phyloP scores from a whole-genome alignment of 2,888 invertebrate genomes.

The Epinotia bilunana region DNA sequence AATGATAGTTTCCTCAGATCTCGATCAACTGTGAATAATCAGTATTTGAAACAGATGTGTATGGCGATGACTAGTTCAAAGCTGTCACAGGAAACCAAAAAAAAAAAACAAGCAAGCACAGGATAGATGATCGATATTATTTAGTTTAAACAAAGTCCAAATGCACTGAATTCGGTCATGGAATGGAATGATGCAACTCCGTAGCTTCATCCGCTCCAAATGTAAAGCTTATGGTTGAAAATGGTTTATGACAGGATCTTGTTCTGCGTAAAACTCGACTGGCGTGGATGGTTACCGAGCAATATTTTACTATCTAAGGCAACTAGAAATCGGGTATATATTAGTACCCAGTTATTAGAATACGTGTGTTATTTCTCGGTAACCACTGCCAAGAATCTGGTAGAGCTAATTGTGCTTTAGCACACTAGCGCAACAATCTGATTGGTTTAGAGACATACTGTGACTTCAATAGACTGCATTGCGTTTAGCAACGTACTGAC shows the following conservation, averaged over 20 bases:
- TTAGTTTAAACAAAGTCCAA: constrained; percentile 24
- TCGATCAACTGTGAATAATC: constrained; percentile 29
- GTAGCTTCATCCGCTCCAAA: constrained; percentile 43
- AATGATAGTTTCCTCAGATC: constrained; percentile 19
- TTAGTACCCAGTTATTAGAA: constrained; percentile 24
- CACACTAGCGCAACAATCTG: constrained; percentile 82
- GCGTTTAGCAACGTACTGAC: constrained; percentile 91
- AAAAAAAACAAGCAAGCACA: constrained; percentile 60
- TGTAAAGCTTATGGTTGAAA: constrained; percentile 67
- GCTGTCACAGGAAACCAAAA: constrained; percentile 35
- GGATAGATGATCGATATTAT: constrained; percentile 51
- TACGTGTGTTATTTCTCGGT: constrained; percentile 65
- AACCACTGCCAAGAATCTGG: constrained; percentile 67
- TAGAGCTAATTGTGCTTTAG: constrained; percentile 78
- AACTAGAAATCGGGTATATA: constrained; percentile 4
- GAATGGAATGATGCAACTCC: constrained; percentile 35
- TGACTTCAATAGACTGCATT: constrained; percentile 85
- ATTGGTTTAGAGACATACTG: constrained; percentile 82
- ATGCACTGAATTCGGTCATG: constrained; percentile 39
- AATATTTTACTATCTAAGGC: constrained; percentile 54
- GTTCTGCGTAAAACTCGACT: constrained; percentile 71
- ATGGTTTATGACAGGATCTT: constrained; percentile 67
- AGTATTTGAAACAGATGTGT: constrained; percentile 22
- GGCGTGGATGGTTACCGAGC: constrained; percentile 71
- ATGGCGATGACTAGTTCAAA: constrained; percentile 39